A percentile compares a stretch with the other conserved stretches of the same genome.
Conservation (phyloP, 2,888 invertebrate genomes). For the Biston stratarius region DNA sequence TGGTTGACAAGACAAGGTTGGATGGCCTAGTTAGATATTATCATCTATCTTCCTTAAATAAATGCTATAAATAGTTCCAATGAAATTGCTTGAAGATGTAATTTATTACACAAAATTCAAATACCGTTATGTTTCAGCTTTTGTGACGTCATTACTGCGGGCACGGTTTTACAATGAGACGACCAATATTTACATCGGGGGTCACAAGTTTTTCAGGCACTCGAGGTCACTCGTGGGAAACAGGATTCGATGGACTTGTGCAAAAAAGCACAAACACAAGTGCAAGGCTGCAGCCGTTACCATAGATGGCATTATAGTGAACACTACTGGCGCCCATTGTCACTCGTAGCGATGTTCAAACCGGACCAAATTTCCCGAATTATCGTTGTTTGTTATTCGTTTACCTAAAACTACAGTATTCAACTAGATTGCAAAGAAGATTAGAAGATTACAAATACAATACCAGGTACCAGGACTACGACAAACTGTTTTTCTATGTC, state of each 20-base stretch:
- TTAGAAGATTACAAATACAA: too few species aligned
- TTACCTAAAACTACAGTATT: background rate
- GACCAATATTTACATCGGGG: constrained; percentile 73
- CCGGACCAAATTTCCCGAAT: background rate
- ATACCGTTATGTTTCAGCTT: constrained; percentile 52
- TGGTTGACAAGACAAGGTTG: too few species aligned
- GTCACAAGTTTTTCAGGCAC: constrained; percentile 77
- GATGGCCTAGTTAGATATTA: too few species aligned
- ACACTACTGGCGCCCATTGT: constrained; percentile 71
- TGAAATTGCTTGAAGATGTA: background rate
- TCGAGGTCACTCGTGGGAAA: constrained; percentile 75
- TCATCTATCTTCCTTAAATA: too few species aligned
- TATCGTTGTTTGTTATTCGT: background rate
- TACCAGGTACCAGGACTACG: too few species aligned
- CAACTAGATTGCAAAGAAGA: too few species aligned
- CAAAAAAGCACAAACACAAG: constrained; percentile 77
- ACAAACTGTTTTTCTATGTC: too few species aligned
- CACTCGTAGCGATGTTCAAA: constrained; percentile 47
- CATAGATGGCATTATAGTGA: constrained; percentile 71
- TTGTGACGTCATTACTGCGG: constrained; percentile 68
- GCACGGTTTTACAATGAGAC: constrained; percentile 66
- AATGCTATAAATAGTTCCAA: too few species aligned
- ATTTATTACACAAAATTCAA: constrained; percentile 20
- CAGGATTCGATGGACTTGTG: constrained; percentile 77
- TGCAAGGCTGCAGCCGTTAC: constrained; percentile 78